These are phyloP conservation scores for Arvicanthis niloticus DNA, from an alignment of 2,113 vertebrate species.

Conservation along the genomic window DNA sequence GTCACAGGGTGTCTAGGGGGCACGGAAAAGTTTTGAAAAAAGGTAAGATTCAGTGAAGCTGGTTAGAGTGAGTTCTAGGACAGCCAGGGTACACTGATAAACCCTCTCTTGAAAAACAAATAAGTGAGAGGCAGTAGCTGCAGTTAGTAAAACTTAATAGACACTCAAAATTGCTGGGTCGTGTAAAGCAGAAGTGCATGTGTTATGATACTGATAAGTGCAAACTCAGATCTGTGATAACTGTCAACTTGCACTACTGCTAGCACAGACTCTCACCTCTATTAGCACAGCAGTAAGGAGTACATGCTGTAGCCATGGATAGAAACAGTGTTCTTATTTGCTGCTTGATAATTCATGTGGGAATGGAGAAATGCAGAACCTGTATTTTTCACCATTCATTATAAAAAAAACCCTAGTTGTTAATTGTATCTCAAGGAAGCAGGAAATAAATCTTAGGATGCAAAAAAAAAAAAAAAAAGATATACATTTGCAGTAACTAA, in stretches of 20 bases:
- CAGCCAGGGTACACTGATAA: not conserved
- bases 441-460: conserved; percentile 31
- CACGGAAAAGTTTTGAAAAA: conserved; percentile 45
- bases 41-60: not conserved
- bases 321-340: conserved; percentile 69
- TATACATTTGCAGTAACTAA: conserved; percentile 71
- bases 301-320: not conserved
- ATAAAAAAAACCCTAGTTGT: not conserved
- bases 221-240: not conserved
- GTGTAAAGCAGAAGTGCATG: not conserved
- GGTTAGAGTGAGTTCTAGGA: not conserved
- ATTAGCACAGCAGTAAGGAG: conserved; percentile 28
- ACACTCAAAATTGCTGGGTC: not conserved
- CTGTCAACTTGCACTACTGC: not conserved
- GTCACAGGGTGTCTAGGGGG: not conserved
- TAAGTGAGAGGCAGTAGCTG: not conserved
- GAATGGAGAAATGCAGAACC: conserved; percentile 60
- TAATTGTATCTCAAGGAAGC: conserved; percentile 20
- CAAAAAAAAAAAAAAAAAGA: conserved; percentile 77
- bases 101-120: not conserved
- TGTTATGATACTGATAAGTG: conserved; percentile 24
- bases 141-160: not conserved
- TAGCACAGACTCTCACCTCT: not conserved
- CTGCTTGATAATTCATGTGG: conserved; percentile 53
- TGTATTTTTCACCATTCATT: conserved; percentile 65